Evolutionary conservation across 2,113 vertebrate species (phyloP).

Genomic region (Oxyura jamaicensis): DNA sequence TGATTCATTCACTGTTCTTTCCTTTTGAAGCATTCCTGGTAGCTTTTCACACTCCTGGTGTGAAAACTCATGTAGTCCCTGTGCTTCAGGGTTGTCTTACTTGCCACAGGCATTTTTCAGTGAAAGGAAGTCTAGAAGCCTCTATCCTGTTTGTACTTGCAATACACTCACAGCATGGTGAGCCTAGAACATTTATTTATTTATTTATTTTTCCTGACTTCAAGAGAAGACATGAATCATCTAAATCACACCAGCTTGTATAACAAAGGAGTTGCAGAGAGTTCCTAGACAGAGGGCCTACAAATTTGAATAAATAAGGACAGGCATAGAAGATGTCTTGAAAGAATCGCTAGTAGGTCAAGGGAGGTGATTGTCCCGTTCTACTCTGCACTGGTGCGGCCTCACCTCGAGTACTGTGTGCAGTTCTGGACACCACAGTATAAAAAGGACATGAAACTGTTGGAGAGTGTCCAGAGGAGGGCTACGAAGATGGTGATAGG

Average conservation of each 20-base stretch:
- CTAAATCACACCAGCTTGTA: neutral
- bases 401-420: too few relatives aligned
- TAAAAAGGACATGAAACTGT: too few relatives aligned
- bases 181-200: accelerated
- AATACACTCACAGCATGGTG: neutral
- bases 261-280: neutral
- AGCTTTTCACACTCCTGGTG: neutral
- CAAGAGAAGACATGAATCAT: neutral
- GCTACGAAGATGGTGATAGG: too few relatives aligned
- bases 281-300: neutral
- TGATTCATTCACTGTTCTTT: neutral
- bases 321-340: neutral
- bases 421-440: too few relatives aligned
- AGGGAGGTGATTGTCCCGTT: too few relatives aligned
- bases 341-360: too few relatives aligned
- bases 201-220: neutral
- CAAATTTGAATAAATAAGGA: neutral
- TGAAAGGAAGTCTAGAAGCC: neutral
- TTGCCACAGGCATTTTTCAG: neutral
- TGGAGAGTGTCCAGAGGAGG: too few relatives aligned
- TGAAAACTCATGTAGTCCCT: neutral
- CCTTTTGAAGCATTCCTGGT: neutral
- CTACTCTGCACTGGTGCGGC: too few relatives aligned
- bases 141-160: neutral
- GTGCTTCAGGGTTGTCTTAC: neutral